Evolutionary conservation across 2,113 vertebrate genomes (phyloP).

Genomic region (Pseudorasbora parva): DNA sequence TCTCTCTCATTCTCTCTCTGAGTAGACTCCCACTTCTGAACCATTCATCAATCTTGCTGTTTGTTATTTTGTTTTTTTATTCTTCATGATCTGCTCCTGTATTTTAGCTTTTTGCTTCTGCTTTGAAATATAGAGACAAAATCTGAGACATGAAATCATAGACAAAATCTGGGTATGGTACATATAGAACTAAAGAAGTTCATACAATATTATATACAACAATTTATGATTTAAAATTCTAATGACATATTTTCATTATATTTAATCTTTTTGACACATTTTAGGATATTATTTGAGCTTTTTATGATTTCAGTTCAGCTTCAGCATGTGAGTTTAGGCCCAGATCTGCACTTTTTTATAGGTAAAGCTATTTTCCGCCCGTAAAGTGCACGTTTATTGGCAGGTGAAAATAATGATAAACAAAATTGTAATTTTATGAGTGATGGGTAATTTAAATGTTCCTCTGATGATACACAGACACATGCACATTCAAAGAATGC

Average conservation of each 20-base stretch:
- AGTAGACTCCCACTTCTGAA: conserved; percentile 31
- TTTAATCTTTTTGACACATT: neutral
- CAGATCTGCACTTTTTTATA: neutral
- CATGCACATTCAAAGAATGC: neutral
- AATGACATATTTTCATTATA: neutral
- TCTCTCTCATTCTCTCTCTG: neutral
- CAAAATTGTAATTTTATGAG: neutral
- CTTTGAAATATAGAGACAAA: neutral
- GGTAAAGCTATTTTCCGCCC: neutral
- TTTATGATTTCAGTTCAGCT: neutral
- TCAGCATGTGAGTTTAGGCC: neutral
- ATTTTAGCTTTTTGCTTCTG: neutral
- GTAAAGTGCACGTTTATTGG: neutral
- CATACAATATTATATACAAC: too few species aligned
- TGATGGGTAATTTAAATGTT: neutral
- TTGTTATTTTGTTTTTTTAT: conserved; percentile 39
- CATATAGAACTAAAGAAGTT: neutral
- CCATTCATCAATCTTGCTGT: conserved; percentile 39
- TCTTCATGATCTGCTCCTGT: conserved; percentile 15
- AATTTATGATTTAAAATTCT: too few species aligned
- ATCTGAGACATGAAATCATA: neutral
- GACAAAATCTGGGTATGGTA: neutral
- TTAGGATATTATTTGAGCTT: neutral
- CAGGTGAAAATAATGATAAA: neutral
- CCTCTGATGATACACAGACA: neutral